A percentile compares a stretch with the other conserved stretches of the same genome.
Evolutionary conservation across 2,888 invertebrate species (phyloP).

Genomic region (Polymixis lichenea): DNA sequence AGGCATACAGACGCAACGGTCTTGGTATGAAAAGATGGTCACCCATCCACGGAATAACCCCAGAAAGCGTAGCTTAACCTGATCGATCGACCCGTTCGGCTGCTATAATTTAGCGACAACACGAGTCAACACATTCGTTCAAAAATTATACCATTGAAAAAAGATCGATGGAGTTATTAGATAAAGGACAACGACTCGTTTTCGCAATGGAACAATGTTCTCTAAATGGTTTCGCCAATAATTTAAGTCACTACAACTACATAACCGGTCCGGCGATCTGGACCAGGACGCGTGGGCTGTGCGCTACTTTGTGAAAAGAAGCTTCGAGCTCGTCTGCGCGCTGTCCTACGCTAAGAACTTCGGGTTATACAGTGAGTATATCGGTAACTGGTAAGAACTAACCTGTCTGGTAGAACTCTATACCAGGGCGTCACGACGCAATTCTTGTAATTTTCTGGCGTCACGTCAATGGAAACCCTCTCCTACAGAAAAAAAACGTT

Average conservation of each 20-base stretch:
- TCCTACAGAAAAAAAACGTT: conserved; percentile 71
- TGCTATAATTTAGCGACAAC: not conserved
- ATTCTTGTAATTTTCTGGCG: conserved; percentile 91
- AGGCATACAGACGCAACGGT: no score
- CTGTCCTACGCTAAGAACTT: conserved; percentile 99
- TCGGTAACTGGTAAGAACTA: conserved; percentile 41
- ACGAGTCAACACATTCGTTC: not conserved
- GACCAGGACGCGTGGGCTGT: conserved; percentile 98
- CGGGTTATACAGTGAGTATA: conserved; percentile 96
- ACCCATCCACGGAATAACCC: no score
- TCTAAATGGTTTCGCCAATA: no score
- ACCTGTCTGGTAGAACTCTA: conserved; percentile 88
- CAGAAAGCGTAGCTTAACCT: no score
- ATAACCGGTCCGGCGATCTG: conserved; percentile 95
- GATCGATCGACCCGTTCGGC: no score
- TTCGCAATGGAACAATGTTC: no score
- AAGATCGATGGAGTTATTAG: not conserved
- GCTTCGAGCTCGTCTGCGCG: conserved; percentile 97
- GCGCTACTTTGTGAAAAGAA: conserved; percentile 95
- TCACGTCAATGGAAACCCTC: conserved; percentile 86
- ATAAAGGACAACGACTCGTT: no score
- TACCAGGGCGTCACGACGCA: conserved; percentile 97
- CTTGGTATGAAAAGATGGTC: no score
- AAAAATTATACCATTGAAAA: not conserved
- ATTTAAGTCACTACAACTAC: no score